These are phyloP conservation scores for Trichonephila clavata DNA, from an alignment of 1,140 invertebrate species.

Conservation along the genomic window DNA sequence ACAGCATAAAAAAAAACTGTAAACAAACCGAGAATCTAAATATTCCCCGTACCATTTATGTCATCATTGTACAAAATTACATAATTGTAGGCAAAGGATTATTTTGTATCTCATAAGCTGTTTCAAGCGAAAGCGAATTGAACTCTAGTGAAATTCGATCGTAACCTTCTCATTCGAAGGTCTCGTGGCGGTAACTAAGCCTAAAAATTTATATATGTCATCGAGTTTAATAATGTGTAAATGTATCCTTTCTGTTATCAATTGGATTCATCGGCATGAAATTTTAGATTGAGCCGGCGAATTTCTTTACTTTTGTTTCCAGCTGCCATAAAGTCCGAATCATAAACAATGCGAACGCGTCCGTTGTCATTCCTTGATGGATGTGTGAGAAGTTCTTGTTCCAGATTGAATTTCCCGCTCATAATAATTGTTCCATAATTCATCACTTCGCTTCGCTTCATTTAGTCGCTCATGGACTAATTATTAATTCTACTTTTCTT, in stretches of 20 bases:
- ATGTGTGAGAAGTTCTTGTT: slow-evolving; percentile 16
- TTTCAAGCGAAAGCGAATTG: background rate
- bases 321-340: background rate
- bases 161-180: background rate
- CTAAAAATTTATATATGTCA: background rate
- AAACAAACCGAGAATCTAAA: background rate
- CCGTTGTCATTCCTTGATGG: slow-evolving; percentile 39
- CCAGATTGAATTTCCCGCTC: slow-evolving; percentile 40
- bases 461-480: slow-evolving; percentile 9
- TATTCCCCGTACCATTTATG: background rate
- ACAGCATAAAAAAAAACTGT: background rate
- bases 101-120: background rate
- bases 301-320: background rate
- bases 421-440: slow-evolving; percentile 45
- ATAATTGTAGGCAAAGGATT: background rate
- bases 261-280: slow-evolving; percentile 27
- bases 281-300: slow-evolving; percentile 33
- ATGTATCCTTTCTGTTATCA: slow-evolving; percentile 25
- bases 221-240: background rate
- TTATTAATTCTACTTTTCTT: slow-evolving; percentile 42
- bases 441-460: slow-evolving; percentile 49
- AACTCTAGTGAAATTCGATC: background rate
- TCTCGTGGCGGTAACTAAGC: background rate
- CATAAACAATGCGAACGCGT: slow-evolving; percentile 34
- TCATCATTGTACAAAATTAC: background rate